phyloP scores from a whole-genome alignment of 1,140 invertebrate genomes.

The Microvelia longipes region DNA sequence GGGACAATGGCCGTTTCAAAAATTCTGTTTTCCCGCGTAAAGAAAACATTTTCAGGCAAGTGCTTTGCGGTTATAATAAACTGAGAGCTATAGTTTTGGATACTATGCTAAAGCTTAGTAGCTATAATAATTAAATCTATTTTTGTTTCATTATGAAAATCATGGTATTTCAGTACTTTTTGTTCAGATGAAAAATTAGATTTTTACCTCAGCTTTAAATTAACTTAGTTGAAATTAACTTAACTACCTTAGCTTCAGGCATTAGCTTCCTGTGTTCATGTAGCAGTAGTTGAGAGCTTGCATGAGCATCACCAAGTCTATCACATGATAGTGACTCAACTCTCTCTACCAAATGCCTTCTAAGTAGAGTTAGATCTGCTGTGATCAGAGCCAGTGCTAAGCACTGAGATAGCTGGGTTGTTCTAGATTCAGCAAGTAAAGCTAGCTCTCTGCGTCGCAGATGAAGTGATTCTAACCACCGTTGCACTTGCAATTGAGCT shows the following conservation, averaged over 20 bases:
- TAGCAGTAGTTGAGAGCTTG: conserved; percentile 48
- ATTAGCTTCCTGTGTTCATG: conserved; percentile 54
- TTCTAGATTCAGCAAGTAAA: conserved; percentile 41
- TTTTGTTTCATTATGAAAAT: no score
- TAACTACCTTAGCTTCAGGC: conserved; percentile 46
- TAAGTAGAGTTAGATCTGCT: conserved; percentile 51
- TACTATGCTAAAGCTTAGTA: no score
- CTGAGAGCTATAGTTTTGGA: no score
- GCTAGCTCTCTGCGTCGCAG: conserved; percentile 58
- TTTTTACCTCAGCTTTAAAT: no score
- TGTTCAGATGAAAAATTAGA: no score
- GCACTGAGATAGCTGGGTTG: conserved; percentile 35
- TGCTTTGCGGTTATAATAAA: no score
- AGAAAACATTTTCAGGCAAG: no score
- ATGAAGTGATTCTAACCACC: conserved; percentile 60
- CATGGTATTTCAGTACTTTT: no score
- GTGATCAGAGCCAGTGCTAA: conserved; percentile 56
- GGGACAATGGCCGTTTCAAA: no score
- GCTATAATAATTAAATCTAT: no score
- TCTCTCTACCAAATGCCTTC: conserved; percentile 38
- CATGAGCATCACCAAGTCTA: conserved; percentile 48
- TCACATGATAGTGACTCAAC: conserved; percentile 34
- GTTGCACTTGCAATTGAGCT: conserved; percentile 54
- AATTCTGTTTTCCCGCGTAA: no score
- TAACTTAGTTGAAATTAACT: no score